A percentile compares a stretch with the other conserved stretches of the same genome.
Conservation (phyloP, 2,113 vertebrate species). For the Tapirus terrestris region DNA sequence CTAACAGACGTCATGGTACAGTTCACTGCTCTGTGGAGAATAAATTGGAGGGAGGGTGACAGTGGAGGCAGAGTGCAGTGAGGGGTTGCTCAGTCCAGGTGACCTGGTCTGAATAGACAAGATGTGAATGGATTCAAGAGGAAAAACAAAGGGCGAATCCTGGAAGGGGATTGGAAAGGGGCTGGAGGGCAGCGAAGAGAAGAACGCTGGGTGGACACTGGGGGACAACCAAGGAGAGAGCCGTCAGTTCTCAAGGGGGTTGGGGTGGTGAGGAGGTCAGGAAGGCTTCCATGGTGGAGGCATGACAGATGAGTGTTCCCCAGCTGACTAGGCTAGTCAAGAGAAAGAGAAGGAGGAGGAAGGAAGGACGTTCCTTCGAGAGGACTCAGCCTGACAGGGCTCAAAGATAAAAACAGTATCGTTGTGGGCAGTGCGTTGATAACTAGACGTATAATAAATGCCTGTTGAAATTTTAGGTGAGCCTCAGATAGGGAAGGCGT, state of each 20-base stretch:
- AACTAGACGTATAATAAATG: background rate
- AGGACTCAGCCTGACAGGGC: background rate
- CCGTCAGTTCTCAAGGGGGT: background rate
- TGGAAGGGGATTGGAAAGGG: background rate
- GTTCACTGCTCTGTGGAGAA: background rate
- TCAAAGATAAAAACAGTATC: background rate
- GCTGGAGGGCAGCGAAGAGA: background rate
- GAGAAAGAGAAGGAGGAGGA: background rate
- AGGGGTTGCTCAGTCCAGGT: background rate
- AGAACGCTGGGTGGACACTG: background rate
- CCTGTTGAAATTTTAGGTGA: background rate
- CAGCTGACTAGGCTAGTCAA: background rate
- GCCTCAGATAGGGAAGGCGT: background rate
- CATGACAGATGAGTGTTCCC: background rate
- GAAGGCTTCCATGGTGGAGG: background rate
- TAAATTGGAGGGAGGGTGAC: background rate
- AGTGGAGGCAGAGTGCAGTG: too few species aligned
- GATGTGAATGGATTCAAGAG: background rate
- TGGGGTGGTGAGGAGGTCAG: background rate
- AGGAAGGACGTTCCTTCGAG: background rate
- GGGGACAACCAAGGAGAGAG: too few species aligned
- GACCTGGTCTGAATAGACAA: background rate
- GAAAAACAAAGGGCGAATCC: background rate
- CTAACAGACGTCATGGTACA: background rate
- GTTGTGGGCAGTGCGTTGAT: background rate